Conservation (phyloP, 1,140 invertebrate genomes). For the Tribolium madens region DNA sequence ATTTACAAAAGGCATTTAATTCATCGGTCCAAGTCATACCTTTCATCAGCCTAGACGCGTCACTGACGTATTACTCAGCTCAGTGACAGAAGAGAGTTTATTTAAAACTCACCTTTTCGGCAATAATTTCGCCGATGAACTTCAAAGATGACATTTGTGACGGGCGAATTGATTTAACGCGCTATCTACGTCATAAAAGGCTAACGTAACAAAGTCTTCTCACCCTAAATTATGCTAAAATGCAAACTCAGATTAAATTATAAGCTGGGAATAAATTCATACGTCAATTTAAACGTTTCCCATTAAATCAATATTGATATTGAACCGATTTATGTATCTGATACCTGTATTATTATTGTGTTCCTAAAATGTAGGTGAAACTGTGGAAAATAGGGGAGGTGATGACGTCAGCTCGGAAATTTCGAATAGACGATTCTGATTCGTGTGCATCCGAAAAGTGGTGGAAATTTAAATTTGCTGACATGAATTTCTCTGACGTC, state of each 20-base stretch:
- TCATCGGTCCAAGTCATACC: not conserved
- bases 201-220: constrained; percentile 1
- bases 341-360: not conserved
- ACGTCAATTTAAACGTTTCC: not conserved
- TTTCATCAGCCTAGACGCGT: not conserved
- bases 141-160: constrained; percentile 41
- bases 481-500: constrained; percentile 27
- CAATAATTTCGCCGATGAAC: constrained; percentile 29
- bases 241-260: not conserved
- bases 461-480: constrained; percentile 33
- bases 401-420: constrained; percentile 44
- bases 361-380: not conserved
- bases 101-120: constrained; percentile 21
- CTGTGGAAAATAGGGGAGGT: constrained; percentile 26
- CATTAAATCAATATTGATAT: not conserved
- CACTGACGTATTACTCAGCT: constrained; percentile 20
- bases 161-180: constrained; percentile 30
- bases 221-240: not conserved
- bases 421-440: constrained; percentile 8
- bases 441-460: constrained; percentile 35
- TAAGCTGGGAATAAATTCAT: not conserved
- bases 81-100: not conserved
- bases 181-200: constrained; percentile 17
- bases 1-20: not conserved
- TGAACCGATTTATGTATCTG: not conserved